Evolutionary conservation across 2,888 invertebrate genomes (phyloP), one percentile per base, ranked within the genome.

Genomic region (Cylindroiulus punctatus): DNA sequence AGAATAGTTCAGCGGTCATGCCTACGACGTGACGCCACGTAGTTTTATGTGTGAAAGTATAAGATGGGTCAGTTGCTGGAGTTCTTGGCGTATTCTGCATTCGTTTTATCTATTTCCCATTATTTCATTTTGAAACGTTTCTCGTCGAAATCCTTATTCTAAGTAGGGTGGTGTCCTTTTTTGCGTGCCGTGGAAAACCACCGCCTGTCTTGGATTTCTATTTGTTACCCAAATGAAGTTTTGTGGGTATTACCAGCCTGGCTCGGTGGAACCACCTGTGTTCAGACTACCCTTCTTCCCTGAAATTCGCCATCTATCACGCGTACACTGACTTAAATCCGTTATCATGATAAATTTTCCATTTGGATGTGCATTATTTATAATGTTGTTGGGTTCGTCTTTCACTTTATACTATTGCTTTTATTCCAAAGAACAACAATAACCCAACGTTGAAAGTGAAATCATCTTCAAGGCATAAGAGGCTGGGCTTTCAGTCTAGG

Each of bases 271-370:
- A 65, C 22, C 26, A 65, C 65, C 65, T 65, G 65, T 22, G 10
- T 2, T n/a, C 26, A n/a, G 10, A 26, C 65, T 17, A 10, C 52
- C 52, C n/a, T 52, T 52, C 52, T 19, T n/a, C n/a, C 65, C 65
- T 26, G 26, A 65, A 22, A 26, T 65, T 65, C 65, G 5, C 65
- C 65, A 65, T 65, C 65, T 65, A 65, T 65, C 65, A 65, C 65
- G n/a, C 65, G 65, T 65, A 26, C 65, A 65, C 65, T 26, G 65
- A 65, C 65, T 65, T 65, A 65, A 65, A 65, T 65, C 65, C 65
- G 65, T 65, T 65, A 65, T 65, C 65, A 65, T 65, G 65, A 65
- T 65, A 65, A 65, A 65, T 65, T 65, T 65, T 65, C 65, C 65
- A 65, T 65, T 65, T 65, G 65, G 65, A 65, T 65, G 65, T 65